Conservation (phyloP, 2,888 invertebrate species). For the Limnephilus auricula region DNA sequence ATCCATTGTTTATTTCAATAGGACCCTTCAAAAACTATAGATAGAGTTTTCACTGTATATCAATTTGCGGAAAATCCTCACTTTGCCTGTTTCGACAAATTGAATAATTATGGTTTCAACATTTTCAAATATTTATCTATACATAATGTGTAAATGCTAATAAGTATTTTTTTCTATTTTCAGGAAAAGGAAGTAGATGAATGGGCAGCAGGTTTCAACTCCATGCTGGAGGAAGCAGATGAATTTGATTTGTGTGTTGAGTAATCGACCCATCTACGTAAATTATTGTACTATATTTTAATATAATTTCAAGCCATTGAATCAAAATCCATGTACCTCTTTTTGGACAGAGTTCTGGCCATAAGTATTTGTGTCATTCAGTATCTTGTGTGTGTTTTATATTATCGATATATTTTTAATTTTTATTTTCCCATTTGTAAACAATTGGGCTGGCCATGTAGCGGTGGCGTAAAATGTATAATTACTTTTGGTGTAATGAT, state of each 20-base stretch:
- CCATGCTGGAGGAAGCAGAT: slow-evolving; percentile 79
- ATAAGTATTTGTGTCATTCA: neutral
- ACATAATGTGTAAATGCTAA: neutral
- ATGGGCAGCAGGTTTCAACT: slow-evolving; percentile 79
- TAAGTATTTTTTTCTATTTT: slow-evolving; percentile 67
- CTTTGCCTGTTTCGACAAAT: neutral
- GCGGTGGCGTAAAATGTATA: neutral
- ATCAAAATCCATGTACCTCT: neutral
- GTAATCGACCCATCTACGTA: slow-evolving; percentile 66
- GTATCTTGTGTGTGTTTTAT: neutral
- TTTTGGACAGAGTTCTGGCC: neutral
- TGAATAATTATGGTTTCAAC: no score
- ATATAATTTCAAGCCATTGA: neutral
- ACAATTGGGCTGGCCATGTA: slow-evolving; percentile 11
- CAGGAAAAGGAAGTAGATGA: slow-evolving; percentile 77
- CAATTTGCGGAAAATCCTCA: neutral
- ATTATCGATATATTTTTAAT: neutral
- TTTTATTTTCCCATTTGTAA: neutral
- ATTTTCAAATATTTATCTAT: neutral
- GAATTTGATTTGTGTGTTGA: slow-evolving; percentile 74
- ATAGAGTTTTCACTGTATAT: no score
- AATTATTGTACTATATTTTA: slow-evolving; percentile 1
- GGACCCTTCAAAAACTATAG: no score
- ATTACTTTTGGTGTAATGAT: neutral
- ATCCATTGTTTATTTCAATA: no score